Base-by-base conservation (phyloP, 2,888 invertebrate genomes). In the Lepidochrysops patricia region DNA sequence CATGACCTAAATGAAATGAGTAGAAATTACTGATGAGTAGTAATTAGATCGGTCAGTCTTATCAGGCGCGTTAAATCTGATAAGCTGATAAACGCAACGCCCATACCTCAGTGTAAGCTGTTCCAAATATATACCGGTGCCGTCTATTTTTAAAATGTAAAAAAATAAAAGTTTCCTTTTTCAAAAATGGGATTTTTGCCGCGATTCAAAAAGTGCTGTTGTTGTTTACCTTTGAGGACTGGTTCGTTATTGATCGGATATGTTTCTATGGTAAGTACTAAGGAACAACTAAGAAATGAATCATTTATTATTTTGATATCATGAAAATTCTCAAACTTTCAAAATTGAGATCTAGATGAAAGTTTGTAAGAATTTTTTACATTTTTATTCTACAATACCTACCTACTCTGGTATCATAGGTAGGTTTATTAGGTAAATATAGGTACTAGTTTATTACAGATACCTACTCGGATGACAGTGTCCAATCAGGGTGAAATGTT, bases 191-290 rank as follows among this genome's bases (percentile, higher is more conserved):
- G 62, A 23, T 62, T 58, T 49, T 61, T 84, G 48, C 87, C 87
- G 1, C 73, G 79, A 37, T 64, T 80, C 3, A 66, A 67, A 1
- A 77, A 70, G 64, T 86, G 80, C 63, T 85, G 86, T 70, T 84
- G 71, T 67, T 86, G 86, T 66, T 68, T 84, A 13, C 72, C 82
- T 5, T 63, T 87, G 43, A 72, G 76, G 62, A 72, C 76, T 48
- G 87, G 83, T 13, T 75, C 80, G 0, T 68, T 87, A 35, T 65
- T 86, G 27, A 80, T 87, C 56, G 88, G 87, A 68, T 88, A 88
- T 73, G 29, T 80, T 48, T 81, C 84, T 26, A 70, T 85, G 63
- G 87, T 87, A 69, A 84, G 86, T 81, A n/a, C n/a, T n/a, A n/a
- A n/a, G n/a, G n/a, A n/a, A n/a, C n/a, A n/a, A n/a, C n/a, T n/a